Base-by-base conservation (phyloP, 2,888 invertebrate genomes). In the Oeneis ivallda region DNA sequence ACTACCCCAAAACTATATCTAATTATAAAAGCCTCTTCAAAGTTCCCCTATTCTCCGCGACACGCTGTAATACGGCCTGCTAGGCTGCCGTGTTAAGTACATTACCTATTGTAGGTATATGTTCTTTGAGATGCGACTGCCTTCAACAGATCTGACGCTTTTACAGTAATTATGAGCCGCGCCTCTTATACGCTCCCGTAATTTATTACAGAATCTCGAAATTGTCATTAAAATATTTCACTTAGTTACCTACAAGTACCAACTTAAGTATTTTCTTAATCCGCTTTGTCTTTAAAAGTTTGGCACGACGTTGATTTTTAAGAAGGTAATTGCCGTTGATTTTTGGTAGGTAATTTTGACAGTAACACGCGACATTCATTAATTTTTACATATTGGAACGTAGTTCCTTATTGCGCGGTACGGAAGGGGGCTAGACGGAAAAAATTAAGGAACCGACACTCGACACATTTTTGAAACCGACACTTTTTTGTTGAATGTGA, bases 81-180 rank as follows among this genome's bases (percentile, higher is more conserved):
- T 82, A 84, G 83, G 81, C 83, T 81, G 79, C 80, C 82, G 39
- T 60, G 84, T 84, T 89, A 90, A 91, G 90, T 88, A 91, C 88
- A 89, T 91, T 90, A 90, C 86, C 88, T 87, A 90, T 90, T 91
- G 89, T 89, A 86, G n/a, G n/a, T n/a, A n/a, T 87, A 87, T 84
- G 87, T 88, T 85, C 88, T 87, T 83, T 85, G 85, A 88, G 87
- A 84, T 79, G 80, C 79, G 45, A 58, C 75, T 80, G 79, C 76
- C 72, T 61, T 26, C 61, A 37, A 77, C 78, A 80, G 81, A 82
- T 80, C 85, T 83, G 79, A 82, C 81, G 87, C 88, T 87, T 83
- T 85, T 81, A 87, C 88, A 84, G 86, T 89, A 90, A 91, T 90
- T 89, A 89, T 85, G 83, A 85, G 77, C 78, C 75, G 72, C 67